Evolutionary conservation across 2,113 vertebrate species (phyloP), one percentile per base, ranked within the genome.

Genomic region (Mystacornis crossleyi): DNA sequence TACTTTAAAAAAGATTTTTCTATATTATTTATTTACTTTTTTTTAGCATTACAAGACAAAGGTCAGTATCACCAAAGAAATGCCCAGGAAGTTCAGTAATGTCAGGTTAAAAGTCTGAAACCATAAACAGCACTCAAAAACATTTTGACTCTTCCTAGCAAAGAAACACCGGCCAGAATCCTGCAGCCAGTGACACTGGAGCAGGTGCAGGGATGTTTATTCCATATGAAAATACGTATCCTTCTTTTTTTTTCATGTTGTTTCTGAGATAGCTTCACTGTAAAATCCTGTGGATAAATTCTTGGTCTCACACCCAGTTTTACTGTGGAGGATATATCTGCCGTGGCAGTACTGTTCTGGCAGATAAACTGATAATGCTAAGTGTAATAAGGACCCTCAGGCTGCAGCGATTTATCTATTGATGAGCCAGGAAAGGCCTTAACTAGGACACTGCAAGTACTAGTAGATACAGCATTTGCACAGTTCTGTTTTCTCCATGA

Each of bases 121-220:
- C 62, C 23, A 36, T n/a, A 55, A 84, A n/a, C 16, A 34, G 21
- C 47, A n/a, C 14, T 34, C 23, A 47, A 51, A 64, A 36, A 5
- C 2, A 20, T 70, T 86, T 83, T 66, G 26, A 42, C 8, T 75
- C 28, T 55, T 36, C 24, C 53, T 19, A 45, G 43, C 31, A 57
- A 79, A 72, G 45, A 12, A 85, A 8, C 70, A 47, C 24, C 11
- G 25, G 18, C 36, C 38, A 86, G 36, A 75, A 69, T 80, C 25
- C 58, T 83, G 45, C 0, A 3, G 33, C 14, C n/a, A 47, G 14
- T 1, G 3, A 50, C 0, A 2, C 12, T 1, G 1, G 25, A 61
- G 18, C 50, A 91, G 61, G 69, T 64, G 38, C 25, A 36, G 69
- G 45, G 77, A 66, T 81, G 33, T 71, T 89, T 89, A 74, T 91